A percentile compares a stretch with the other conserved stretches of the same genome.
phyloP scores from a whole-genome alignment of 2,888 invertebrate species.

The Platycheirus rosarum region DNA sequence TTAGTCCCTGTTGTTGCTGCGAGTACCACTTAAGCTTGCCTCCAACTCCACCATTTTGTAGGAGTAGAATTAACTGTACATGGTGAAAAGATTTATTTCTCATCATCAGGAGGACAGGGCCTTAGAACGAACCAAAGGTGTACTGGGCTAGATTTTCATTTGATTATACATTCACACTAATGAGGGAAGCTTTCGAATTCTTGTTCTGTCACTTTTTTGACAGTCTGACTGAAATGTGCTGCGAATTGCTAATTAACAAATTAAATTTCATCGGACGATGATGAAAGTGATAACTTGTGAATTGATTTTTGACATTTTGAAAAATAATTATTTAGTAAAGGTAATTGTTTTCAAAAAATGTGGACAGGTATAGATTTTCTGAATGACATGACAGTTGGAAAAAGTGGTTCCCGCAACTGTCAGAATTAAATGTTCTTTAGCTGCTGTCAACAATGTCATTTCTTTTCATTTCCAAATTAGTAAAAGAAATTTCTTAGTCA shows the following conservation, averaged over 20 bases:
- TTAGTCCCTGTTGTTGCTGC: slow-evolving; percentile 25
- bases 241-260: slow-evolving; percentile 14
- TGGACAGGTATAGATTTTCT: slow-evolving; percentile 8
- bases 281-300: neutral
- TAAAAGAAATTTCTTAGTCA: no score
- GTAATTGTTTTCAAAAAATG: neutral
- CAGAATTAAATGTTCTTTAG: slow-evolving; percentile 1
- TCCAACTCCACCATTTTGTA: neutral
- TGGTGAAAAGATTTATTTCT: slow-evolving; percentile 10
- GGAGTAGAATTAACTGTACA: no score
- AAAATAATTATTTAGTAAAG: slow-evolving; percentile 1
- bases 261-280: neutral
- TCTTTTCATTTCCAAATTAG: no score
- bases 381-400: slow-evolving; percentile 19
- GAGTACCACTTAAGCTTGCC: slow-evolving; percentile 20
- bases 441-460: no score
- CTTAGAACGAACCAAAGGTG: slow-evolving; percentile 20
- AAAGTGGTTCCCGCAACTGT: slow-evolving; percentile 18
- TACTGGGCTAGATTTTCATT: slow-evolving; percentile 36
- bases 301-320: slow-evolving; percentile 25
- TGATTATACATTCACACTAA: slow-evolving; percentile 19
- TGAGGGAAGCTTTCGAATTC: neutral
- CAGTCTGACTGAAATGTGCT: slow-evolving; percentile 21
- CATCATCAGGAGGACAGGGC: neutral
- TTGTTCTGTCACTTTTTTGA: slow-evolving; percentile 25